Evolutionary conservation across 2,797 vertebrate genomes (phyloP).

Genomic region (Sparus aurata): DNA sequence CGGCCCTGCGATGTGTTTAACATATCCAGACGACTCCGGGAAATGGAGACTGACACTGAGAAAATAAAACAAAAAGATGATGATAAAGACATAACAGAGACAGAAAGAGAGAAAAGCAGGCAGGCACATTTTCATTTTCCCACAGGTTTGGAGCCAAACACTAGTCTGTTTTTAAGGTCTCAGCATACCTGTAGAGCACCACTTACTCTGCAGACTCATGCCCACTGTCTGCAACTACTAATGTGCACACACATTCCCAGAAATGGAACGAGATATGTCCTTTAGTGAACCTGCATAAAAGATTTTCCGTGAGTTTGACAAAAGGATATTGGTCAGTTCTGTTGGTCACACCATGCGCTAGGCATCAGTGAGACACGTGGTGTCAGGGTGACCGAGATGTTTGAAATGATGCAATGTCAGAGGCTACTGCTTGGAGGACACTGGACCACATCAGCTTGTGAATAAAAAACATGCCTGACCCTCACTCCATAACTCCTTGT

Average conservation of each 20-base stretch:
- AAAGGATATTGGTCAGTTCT: not conserved
- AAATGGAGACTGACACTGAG: not conserved
- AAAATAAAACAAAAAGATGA: constrained; percentile 15
- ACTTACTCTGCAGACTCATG: not conserved
- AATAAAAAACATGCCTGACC: not conserved
- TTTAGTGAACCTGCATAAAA: not conserved
- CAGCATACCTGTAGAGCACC: not conserved
- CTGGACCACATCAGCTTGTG: not conserved
- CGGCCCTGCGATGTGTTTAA: not conserved
- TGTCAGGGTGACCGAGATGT: not conserved
- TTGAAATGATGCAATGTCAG: not conserved
- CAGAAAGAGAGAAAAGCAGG: not conserved
- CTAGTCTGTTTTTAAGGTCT: not conserved
- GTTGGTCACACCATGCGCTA: not conserved
- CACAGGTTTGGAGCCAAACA: not conserved
- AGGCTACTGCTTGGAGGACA: not conserved
- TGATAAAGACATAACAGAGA: not conserved
- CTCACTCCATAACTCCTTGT: not conserved
- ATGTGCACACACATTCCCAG: not conserved
- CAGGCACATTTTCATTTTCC: not conserved
- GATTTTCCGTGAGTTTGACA: not conserved
- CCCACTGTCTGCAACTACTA: not conserved
- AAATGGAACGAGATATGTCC: not conserved
- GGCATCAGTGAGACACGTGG: not conserved
- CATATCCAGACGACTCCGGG: not conserved